phyloP scores from a whole-genome alignment of 2,113 vertebrate genomes.

The Urocolius indicus region DNA sequence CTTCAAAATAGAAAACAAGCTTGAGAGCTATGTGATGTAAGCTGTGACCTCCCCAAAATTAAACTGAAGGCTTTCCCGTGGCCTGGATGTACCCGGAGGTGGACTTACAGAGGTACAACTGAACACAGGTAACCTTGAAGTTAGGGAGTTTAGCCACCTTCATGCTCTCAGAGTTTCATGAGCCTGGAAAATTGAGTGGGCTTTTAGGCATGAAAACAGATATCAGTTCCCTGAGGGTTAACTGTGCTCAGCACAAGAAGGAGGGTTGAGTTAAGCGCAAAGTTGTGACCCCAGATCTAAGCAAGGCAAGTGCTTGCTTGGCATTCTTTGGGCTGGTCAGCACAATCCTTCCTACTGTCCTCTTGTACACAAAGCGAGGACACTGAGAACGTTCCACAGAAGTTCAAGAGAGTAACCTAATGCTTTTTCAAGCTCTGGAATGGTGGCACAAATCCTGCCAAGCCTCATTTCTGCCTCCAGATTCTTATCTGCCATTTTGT shows the following conservation, averaged over 20 bases:
- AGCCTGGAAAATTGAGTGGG: background rate
- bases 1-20: conserved; percentile 13
- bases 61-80: background rate
- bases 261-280: background rate
- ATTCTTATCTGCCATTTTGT: background rate
- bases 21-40: background rate
- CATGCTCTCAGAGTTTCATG: background rate
- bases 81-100: accelerated
- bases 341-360: accelerated
- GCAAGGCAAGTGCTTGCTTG: background rate
- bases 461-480: background rate
- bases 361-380: background rate
- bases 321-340: background rate
- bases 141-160: background rate
- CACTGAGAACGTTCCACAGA: background rate
- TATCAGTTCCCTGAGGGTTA: background rate
- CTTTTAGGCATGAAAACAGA: background rate
- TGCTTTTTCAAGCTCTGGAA: background rate
- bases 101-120: background rate
- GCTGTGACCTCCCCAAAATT: background rate
- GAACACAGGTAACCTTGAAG: background rate
- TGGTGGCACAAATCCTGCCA: background rate
- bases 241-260: background rate
- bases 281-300: background rate
- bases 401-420: background rate